A percentile compares a stretch with the other conserved stretches of the same genome.
Conservation (phyloP, 2,113 vertebrate species). For the Sus scrofa region DNA sequence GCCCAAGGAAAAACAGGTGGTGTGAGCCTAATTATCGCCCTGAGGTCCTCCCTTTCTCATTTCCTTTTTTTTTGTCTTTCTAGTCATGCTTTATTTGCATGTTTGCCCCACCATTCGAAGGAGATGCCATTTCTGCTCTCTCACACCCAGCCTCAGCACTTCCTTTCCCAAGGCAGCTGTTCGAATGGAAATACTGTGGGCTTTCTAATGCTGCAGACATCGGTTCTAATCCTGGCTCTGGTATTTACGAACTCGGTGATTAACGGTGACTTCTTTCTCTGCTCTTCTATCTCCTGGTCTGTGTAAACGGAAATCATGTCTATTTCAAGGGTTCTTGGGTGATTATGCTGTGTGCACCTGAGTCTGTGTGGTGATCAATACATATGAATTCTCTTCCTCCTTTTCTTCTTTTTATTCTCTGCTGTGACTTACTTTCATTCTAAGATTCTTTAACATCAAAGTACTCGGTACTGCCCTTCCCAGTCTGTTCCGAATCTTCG, state of each 20-base stretch:
- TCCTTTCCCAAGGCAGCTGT: constrained; percentile 80
- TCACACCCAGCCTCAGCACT: constrained; percentile 55
- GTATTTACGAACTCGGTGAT: constrained; percentile 56
- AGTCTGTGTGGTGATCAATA: neutral
- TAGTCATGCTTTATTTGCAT: constrained; percentile 83
- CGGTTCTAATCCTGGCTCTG: constrained; percentile 75
- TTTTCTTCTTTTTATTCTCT: neutral
- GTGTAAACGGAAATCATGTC: constrained; percentile 12
- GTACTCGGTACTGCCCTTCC: neutral
- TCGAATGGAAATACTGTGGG: constrained; percentile 76
- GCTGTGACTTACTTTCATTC: neutral
- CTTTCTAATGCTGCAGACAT: constrained; percentile 70
- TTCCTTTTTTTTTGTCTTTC: constrained; percentile 82
- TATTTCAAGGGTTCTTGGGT: neutral
- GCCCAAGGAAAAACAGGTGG: constrained; percentile 73
- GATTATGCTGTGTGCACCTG: neutral
- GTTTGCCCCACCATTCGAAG: constrained; percentile 67
- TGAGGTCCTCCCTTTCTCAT: constrained; percentile 70
- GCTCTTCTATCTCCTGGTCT: constrained; percentile 55
- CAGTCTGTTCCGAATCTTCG: neutral
- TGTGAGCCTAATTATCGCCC: neutral
- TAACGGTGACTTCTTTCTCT: constrained; percentile 73
- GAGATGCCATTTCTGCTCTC: constrained; percentile 70
- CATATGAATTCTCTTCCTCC: neutral
- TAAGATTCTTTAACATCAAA: neutral